Evolutionary conservation across 2,888 invertebrate genomes (phyloP).

Genomic region (Watsonalla binaria): DNA sequence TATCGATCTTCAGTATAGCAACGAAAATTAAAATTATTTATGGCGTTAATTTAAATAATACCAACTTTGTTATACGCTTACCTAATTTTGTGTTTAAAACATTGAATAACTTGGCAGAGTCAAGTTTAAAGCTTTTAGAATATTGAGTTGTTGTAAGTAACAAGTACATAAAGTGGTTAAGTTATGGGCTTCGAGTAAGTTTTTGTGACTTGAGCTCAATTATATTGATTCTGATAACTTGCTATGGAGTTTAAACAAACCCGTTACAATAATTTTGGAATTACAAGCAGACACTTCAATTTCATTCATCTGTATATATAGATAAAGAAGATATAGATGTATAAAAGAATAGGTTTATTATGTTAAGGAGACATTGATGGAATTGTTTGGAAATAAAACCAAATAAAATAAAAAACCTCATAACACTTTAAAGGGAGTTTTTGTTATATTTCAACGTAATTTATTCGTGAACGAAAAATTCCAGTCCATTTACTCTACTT

Average conservation of each 20-base stretch:
- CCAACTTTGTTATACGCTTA: too few relatives aligned
- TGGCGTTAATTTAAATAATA: too few relatives aligned
- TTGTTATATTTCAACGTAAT: conserved; percentile 59
- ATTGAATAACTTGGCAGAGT: background rate
- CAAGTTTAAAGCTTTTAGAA: conserved; percentile 1
- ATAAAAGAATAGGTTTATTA: too few relatives aligned
- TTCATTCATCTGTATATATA: too few relatives aligned
- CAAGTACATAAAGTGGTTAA: conserved; percentile 13
- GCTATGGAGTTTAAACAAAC: background rate
- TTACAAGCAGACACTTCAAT: too few relatives aligned
- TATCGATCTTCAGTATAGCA: too few relatives aligned
- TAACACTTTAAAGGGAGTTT: conserved; percentile 41
- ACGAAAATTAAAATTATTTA: too few relatives aligned
- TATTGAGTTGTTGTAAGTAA: conserved; percentile 12
- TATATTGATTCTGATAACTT: conserved; percentile 12
- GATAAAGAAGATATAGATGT: too few relatives aligned
- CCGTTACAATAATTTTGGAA: too few relatives aligned
- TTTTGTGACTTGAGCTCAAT: conserved; percentile 15
- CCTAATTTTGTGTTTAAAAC: background rate
- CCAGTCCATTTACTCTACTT: conserved; percentile 72
- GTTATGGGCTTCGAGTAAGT: conserved; percentile 16
- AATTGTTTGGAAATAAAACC: background rate
- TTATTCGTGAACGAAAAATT: conserved; percentile 67
- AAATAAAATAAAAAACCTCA: conserved; percentile 13
- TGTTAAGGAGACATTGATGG: too few relatives aligned